phyloP scores from a whole-genome alignment of 2,113 vertebrate genomes.

The Phyllostomus hastatus region DNA sequence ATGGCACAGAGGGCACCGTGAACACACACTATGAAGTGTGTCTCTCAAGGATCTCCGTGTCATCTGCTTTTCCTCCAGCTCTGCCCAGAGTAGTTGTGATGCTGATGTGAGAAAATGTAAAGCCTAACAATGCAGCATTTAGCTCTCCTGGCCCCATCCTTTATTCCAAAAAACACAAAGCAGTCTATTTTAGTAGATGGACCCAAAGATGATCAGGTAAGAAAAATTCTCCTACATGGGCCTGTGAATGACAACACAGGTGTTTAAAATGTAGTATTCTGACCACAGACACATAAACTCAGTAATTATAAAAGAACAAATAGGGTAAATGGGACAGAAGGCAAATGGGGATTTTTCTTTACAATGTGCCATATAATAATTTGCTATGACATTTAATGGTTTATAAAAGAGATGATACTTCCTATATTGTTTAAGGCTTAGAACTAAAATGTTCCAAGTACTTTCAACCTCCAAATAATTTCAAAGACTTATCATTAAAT shows the following conservation, averaged over 20 bases:
- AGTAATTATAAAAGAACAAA: not conserved
- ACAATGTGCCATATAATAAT: not conserved
- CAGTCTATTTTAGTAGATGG: not conserved
- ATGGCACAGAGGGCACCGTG: not conserved
- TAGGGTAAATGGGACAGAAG: not conserved
- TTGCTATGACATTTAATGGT: not conserved
- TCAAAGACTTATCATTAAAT: not conserved
- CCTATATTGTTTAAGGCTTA: not conserved
- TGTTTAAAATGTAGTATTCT: not conserved
- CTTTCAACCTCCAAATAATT: not conserved
- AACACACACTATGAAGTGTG: not conserved
- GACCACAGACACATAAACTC: not conserved
- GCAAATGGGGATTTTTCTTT: not conserved
- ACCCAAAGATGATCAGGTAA: not conserved
- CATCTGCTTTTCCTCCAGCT: not conserved
- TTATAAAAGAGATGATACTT: not conserved
- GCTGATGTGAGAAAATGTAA: not conserved
- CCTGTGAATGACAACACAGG: not conserved
- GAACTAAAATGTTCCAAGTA: not conserved
- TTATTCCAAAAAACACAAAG: not conserved
- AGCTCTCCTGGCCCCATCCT: not conserved
- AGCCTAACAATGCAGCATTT: not conserved
- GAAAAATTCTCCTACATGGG: not conserved
- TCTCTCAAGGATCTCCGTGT: not conserved
- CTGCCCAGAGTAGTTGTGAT: not conserved